phyloP scores from a whole-genome alignment of 1,140 invertebrate genomes.

The Hypothenemus hampei region DNA sequence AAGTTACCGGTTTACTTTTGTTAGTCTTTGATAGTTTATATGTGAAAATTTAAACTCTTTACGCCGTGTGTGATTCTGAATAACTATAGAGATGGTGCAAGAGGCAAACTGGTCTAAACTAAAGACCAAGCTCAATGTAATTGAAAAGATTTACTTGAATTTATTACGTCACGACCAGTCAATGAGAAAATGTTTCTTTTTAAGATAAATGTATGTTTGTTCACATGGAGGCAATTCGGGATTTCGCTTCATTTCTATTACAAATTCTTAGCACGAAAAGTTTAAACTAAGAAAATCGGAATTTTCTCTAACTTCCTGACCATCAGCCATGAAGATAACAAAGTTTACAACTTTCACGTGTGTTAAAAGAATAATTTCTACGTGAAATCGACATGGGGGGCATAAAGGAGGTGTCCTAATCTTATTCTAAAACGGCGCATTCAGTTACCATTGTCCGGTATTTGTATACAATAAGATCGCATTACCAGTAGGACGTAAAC shows the following conservation, averaged over 20 bases:
- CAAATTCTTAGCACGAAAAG: too few relatives aligned
- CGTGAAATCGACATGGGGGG: neutral
- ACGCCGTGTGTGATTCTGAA: slow-evolving; percentile 8
- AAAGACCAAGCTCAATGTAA: slow-evolving; percentile 9
- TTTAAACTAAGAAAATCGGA: too few relatives aligned
- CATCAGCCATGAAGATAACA: slow-evolving; percentile 11
- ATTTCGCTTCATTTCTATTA: slow-evolving; percentile 5
- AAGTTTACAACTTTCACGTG: slow-evolving; percentile 7
- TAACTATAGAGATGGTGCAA: too few relatives aligned
- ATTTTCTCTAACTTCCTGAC: too few relatives aligned
- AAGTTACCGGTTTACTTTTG: slow-evolving; percentile 15
- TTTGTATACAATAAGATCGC: slow-evolving; percentile 28
- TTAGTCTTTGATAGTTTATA: slow-evolving; percentile 11
- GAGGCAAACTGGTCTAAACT: too few relatives aligned
- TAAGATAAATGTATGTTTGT: neutral
- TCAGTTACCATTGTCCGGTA: slow-evolving; percentile 19
- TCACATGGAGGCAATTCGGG: neutral
- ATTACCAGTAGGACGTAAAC: slow-evolving; percentile 14
- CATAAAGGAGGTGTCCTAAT: slow-evolving; percentile 17
- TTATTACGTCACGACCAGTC: slow-evolving; percentile 17
- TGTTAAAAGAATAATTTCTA: neutral
- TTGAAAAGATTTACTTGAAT: slow-evolving; percentile 21
- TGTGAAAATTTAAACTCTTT: slow-evolving; percentile 10
- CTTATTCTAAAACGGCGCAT: slow-evolving; percentile 6
- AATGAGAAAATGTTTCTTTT: slow-evolving; percentile 14